Evolutionary conservation across 2,888 invertebrate species (phyloP), one percentile per base, ranked within the genome.

Genomic region (Nasonovia ribisnigri): DNA sequence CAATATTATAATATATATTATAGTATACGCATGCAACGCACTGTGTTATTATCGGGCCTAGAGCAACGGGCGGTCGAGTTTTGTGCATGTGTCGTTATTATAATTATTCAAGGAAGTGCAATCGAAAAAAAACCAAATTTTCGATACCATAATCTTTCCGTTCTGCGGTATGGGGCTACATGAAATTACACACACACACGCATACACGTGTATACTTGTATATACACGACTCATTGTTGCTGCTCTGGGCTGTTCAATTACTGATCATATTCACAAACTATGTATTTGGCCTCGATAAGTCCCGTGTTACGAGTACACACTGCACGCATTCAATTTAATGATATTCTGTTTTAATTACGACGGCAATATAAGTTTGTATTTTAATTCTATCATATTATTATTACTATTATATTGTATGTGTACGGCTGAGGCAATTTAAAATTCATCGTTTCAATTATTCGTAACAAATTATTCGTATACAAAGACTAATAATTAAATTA

Each of bases 201-300:
- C 67, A n/a, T 11, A 67, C 67, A n/a, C 5, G 67, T 67, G n/a
- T 77, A 77, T 77, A 36, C 36, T 36, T 77, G 77, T 77, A 11
- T n/a, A 36, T 77, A 77, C 36, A 77, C 77, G 77, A 77, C 8
- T 77, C 77, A 77, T 77, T 77, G 77, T 77, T 36, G 42, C 26
- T 42, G 88, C 42, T 88, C 54, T 54, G 24, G 36, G 88, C 51
- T 54, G 88, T 88, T 57, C 54, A 42, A 54, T 54, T 54, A 42
- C 54, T 54, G 29, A 88, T 88, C 54, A 42, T 42, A 54, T 42
- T 54, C 54, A 57, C 42, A 88, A 51, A 57, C n/a, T 42, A 42
- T 29, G 13, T 42, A 88, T 88, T 88, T 42, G 88, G 88, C 88
- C 88, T 88, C 88, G 88, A 88, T 51, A 88, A 67, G 67, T 36